These are phyloP conservation scores for Stenotaenia linearis DNA, from an alignment of 2,888 invertebrate genomes.

Conservation along the genomic window DNA sequence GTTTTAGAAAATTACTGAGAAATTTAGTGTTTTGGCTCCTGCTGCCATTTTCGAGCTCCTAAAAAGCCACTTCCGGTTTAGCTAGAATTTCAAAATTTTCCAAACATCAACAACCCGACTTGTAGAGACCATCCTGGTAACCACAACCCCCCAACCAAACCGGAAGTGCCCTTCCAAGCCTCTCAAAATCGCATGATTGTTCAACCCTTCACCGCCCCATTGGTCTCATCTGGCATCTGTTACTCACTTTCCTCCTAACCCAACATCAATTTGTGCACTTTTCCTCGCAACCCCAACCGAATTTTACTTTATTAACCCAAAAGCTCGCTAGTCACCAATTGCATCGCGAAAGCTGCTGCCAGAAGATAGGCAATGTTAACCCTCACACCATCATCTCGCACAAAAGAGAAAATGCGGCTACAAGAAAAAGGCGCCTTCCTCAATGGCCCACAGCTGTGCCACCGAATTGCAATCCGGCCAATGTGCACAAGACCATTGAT, in stretches of 20 bases:
- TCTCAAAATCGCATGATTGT: too few species aligned
- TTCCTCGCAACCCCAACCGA: background rate
- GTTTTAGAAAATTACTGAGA: too few species aligned
- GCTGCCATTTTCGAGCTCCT: too few species aligned
- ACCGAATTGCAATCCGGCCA: slow-evolving; percentile 26
- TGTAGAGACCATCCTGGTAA: too few species aligned
- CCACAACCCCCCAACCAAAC: too few species aligned
- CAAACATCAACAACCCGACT: too few species aligned
- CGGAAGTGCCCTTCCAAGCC: too few species aligned
- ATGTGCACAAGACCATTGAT: slow-evolving; percentile 20
- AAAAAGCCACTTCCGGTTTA: too few species aligned
- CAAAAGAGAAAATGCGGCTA: background rate
- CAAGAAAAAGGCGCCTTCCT: slow-evolving; percentile 21
- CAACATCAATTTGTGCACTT: background rate
- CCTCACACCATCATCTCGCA: slow-evolving; percentile 1
- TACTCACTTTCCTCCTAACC: too few species aligned
- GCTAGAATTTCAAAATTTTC: too few species aligned
- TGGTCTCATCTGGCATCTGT: background rate
- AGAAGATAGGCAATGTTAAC: slow-evolving; percentile 14
- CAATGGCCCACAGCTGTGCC: slow-evolving; percentile 23
- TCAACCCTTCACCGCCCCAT: too few species aligned
- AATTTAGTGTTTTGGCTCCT: too few species aligned
- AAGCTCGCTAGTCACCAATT: background rate
- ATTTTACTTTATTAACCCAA: slow-evolving; percentile 8
- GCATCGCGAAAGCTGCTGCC: slow-evolving; percentile 4